These are phyloP conservation scores for Drosophila formosana DNA, from an alignment of 2,888 invertebrate species.

Conservation along the genomic window DNA sequence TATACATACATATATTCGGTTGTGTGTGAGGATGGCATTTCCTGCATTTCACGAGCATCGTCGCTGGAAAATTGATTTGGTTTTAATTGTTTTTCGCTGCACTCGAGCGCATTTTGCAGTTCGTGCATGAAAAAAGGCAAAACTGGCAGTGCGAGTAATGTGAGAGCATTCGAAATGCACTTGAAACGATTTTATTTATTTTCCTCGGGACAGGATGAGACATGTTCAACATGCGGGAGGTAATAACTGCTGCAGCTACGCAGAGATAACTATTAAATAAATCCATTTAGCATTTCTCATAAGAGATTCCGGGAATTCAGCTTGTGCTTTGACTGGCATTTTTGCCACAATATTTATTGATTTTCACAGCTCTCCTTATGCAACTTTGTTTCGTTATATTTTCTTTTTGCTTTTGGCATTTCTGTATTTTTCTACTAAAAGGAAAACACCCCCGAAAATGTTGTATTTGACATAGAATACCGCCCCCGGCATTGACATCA, in stretches of 20 bases:
- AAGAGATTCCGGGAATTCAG: slow-evolving; percentile 29
- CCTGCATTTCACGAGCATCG: slow-evolving; percentile 51
- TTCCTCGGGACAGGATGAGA: slow-evolving; percentile 26
- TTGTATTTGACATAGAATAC: slow-evolving; percentile 36
- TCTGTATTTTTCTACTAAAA: slow-evolving; percentile 22
- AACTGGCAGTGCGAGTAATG: slow-evolving; percentile 19
- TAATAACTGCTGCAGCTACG: neutral
- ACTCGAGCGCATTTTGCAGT: slow-evolving; percentile 62
- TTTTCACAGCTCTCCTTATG: slow-evolving; percentile 45
- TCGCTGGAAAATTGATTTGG: slow-evolving; percentile 60
- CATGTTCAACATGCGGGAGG: slow-evolving; percentile 23
- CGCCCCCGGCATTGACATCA: slow-evolving; percentile 41
- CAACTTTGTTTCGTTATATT: slow-evolving; percentile 37
- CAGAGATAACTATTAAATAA: slow-evolving; percentile 20
- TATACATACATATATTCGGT: slow-evolving; percentile 15
- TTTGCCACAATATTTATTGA: slow-evolving; percentile 59
- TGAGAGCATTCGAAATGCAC: slow-evolving; percentile 36
- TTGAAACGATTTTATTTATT: slow-evolving; percentile 15
- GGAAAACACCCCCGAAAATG: slow-evolving; percentile 54
- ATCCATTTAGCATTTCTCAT: slow-evolving; percentile 33
- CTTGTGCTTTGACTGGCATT: slow-evolving; percentile 23
- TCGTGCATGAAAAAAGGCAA: slow-evolving; percentile 56
- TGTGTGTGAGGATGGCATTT: slow-evolving; percentile 39
- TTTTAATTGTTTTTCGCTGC: slow-evolving; percentile 69
- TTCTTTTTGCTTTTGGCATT: slow-evolving; percentile 9